Evolutionary conservation across 2,888 invertebrate genomes (phyloP).

Genomic region (Gymnoscelis rufifasciata): DNA sequence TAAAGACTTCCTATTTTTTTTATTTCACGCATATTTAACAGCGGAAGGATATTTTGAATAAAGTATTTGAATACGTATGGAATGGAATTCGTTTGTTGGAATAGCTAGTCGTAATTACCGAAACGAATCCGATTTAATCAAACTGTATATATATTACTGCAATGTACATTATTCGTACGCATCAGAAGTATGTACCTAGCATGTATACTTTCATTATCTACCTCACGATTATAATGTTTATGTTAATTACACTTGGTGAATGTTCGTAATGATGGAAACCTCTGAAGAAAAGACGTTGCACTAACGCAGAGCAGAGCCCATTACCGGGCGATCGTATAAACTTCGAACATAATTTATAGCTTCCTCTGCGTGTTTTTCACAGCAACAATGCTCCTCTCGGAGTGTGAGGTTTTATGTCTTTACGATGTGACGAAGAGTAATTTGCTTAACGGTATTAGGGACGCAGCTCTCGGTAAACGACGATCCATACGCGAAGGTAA

Average conservation of each 20-base stretch:
- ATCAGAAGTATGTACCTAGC: not conserved
- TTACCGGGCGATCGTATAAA: constrained; percentile 71
- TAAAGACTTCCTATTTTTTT: constrained; percentile 50
- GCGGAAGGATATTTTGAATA: constrained; percentile 15
- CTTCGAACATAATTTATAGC: constrained; percentile 74
- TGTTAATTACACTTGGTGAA: constrained; percentile 18
- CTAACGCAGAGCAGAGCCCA: constrained; percentile 52
- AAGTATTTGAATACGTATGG: constrained; percentile 13
- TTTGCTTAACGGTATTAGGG: constrained; percentile 52
- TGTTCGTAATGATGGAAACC: constrained; percentile 24
- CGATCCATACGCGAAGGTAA: not conserved
- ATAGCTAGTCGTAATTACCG: constrained; percentile 10
- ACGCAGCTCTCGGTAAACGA: not conserved
- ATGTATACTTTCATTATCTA: not conserved
- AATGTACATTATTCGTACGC: not conserved
- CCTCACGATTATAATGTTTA: constrained; percentile 12
- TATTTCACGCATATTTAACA: constrained; percentile 14
- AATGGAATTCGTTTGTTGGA: constrained; percentile 5
- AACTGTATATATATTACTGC: constrained; percentile 3
- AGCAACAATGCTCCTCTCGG: constrained; percentile 61
- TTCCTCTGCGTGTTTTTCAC: constrained; percentile 74
- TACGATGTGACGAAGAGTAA: constrained; percentile 65
- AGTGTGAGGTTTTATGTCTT: constrained; percentile 64
- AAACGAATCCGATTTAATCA: constrained; percentile 12
- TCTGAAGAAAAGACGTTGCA: constrained; percentile 39